These are phyloP conservation scores for Corvus hawaiiensis DNA, from an alignment of 2,113 vertebrate genomes.

Conservation along the genomic window DNA sequence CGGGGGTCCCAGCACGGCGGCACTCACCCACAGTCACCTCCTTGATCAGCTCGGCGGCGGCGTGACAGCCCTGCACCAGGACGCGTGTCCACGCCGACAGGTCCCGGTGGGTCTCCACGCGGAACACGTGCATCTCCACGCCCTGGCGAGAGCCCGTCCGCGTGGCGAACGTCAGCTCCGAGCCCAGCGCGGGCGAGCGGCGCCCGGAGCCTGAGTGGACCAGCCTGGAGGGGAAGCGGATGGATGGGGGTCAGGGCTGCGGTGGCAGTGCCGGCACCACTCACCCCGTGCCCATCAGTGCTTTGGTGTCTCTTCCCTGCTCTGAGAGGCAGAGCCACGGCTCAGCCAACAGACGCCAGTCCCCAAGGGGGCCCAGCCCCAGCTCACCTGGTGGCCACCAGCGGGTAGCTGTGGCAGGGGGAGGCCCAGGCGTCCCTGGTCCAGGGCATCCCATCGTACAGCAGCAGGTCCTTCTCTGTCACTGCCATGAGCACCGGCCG, in stretches of 20 bases:
- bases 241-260: rapidly evolving
- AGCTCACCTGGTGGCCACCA: slow-evolving; percentile 89
- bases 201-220: slow-evolving; percentile 87
- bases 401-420: slow-evolving; percentile 87
- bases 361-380: too few species aligned
- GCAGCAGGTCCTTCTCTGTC: slow-evolving; percentile 92
- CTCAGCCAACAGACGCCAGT: rapidly evolving
- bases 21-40: slow-evolving; percentile 84
- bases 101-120: slow-evolving; percentile 93
- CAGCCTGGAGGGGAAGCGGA: slow-evolving; percentile 66
- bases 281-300: rapidly evolving
- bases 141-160: slow-evolving; percentile 89
- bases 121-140: slow-evolving; percentile 90
- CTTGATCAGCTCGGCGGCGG: slow-evolving; percentile 86
- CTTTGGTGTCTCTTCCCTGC: background rate
- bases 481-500: slow-evolving; percentile 87
- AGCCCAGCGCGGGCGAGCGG: slow-evolving; percentile 81
- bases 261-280: rapidly evolving
- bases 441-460: slow-evolving; percentile 92
- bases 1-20: rapidly evolving
- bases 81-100: slow-evolving; percentile 90
- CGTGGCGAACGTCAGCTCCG: slow-evolving; percentile 88
- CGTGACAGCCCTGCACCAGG: slow-evolving; percentile 89
- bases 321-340: background rate
- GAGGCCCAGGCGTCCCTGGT: slow-evolving; percentile 87